Conservation (phyloP, 2,113 vertebrate genomes). For the Pelobates fuscus region DNA sequence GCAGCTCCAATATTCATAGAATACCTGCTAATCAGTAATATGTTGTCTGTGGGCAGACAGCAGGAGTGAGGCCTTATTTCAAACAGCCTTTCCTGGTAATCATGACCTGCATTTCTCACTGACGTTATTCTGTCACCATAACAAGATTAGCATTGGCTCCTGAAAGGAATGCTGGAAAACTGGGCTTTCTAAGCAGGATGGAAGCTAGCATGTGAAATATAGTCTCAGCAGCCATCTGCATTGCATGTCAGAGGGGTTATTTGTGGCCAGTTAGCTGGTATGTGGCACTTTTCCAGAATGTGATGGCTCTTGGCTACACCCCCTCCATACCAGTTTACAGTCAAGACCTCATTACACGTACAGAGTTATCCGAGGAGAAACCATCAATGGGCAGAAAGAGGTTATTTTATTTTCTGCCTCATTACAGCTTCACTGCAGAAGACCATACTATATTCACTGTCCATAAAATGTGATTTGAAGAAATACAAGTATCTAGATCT, state of each 20-base stretch:
- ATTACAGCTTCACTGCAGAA: too few species aligned
- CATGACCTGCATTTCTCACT: too few species aligned
- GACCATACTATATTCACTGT: too few species aligned
- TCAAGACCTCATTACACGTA: background rate
- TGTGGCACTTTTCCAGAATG: background rate
- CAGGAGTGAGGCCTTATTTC: too few species aligned
- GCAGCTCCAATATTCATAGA: too few species aligned
- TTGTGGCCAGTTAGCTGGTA: conserved; percentile 12
- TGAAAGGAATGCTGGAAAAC: background rate
- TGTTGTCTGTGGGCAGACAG: too few species aligned
- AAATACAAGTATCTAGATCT: too few species aligned
- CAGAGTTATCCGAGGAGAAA: background rate
- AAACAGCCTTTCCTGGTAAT: too few species aligned
- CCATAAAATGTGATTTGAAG: too few species aligned
- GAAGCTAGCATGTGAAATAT: background rate
- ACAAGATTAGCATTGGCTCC: background rate
- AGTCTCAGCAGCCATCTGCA: conserved; percentile 8
- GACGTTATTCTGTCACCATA: background rate
- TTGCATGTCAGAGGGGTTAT: background rate
- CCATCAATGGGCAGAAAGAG: background rate
- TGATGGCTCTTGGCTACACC: background rate
- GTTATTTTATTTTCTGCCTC: too few species aligned
- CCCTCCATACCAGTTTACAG: conserved; percentile 2
- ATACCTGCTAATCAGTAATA: too few species aligned
- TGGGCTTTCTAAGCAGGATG: background rate